Conservation (phyloP, 2,888 invertebrate genomes). For the Saturnia pavonia region DNA sequence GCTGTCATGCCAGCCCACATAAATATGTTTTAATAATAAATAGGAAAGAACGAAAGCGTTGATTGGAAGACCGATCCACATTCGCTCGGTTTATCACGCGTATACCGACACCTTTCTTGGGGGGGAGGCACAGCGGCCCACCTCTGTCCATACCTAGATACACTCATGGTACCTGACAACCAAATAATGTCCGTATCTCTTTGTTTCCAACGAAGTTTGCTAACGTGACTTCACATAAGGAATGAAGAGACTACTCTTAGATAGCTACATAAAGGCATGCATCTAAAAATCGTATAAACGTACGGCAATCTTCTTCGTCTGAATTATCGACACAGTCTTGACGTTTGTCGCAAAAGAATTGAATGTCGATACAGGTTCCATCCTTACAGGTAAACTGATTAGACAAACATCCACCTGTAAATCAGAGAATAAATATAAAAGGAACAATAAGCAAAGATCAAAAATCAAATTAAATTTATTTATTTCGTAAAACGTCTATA, state of each 20-base stretch:
- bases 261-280: neutral
- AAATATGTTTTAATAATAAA: too few species aligned
- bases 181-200: too few species aligned
- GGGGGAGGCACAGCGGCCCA: too few species aligned
- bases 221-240: neutral
- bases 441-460: neutral
- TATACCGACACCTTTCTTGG: too few species aligned
- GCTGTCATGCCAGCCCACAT: too few species aligned
- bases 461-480: too few species aligned
- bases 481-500: neutral
- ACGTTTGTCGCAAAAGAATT: conserved; percentile 83
- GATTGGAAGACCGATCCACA: too few species aligned
- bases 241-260: neutral
- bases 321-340: conserved; percentile 83
- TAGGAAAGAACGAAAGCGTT: too few species aligned
- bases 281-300: conserved; percentile 40
- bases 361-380: conserved; percentile 82
- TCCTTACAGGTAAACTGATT: conserved; percentile 65
- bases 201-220: neutral
- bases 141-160: too few species aligned
- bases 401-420: conserved; percentile 47
- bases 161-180: too few species aligned
- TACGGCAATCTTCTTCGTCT: conserved; percentile 83
- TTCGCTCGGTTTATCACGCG: too few species aligned
- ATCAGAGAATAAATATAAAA: conserved; percentile 1